These are phyloP conservation scores for Scaptomyza cyrtandrae DNA, from an alignment of 2,888 invertebrate genomes.

Conservation along the genomic window DNA sequence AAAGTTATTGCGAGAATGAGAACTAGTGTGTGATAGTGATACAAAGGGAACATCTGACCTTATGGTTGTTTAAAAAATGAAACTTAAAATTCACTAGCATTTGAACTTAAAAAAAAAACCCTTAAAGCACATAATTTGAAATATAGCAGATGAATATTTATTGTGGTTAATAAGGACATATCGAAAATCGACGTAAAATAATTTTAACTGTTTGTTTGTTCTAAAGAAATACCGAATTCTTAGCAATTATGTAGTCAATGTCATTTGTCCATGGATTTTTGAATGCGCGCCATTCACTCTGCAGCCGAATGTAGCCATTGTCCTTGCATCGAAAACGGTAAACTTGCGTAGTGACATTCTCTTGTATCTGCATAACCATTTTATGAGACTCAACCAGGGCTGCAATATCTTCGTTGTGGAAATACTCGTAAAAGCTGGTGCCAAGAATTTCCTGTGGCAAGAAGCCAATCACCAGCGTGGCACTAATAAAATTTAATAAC, in stretches of 20 bases:
- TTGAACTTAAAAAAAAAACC: too few relatives aligned
- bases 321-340: constrained; percentile 93
- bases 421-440: constrained; percentile 97
- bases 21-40: constrained; percentile 5
- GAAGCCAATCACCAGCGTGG: constrained; percentile 94
- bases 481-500: constrained; percentile 86
- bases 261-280: constrained; percentile 98
- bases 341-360: constrained; percentile 88
- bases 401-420: constrained; percentile 92
- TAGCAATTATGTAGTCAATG: constrained; percentile 94
- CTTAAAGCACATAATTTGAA: not conserved
- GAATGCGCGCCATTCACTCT: constrained; percentile 95
- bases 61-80: not conserved
- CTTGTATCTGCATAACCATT: constrained; percentile 88
- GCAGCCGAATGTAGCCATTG: constrained; percentile 88
- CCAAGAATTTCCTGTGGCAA: constrained; percentile 96
- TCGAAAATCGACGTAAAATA: constrained; percentile 13
- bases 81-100: too few relatives aligned
- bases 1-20: constrained; percentile 17
- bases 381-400: constrained; percentile 93
- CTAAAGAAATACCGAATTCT: constrained; percentile 91
- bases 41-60: not conserved
- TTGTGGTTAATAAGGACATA: not conserved
- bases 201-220: not conserved
- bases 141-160: constrained; percentile 16